Evolutionary conservation across 1,140 invertebrate genomes (phyloP).

Genomic region (Chironomus striatipennis): DNA sequence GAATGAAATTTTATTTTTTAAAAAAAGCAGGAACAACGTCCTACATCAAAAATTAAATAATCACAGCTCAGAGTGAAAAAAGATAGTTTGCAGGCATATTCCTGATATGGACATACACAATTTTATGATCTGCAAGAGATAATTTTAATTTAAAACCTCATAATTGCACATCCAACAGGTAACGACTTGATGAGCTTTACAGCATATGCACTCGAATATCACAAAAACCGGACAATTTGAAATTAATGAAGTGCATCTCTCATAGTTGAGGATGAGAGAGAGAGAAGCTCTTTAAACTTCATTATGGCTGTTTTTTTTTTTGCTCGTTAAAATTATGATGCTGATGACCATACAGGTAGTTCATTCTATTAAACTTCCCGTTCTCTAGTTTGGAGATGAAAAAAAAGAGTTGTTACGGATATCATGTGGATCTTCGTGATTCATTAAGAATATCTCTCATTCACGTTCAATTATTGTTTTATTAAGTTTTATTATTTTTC

Average conservation of each 20-base stretch:
- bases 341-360: no score
- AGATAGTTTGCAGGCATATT: neutral
- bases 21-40: neutral
- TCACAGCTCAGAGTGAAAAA: neutral
- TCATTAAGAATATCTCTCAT: neutral
- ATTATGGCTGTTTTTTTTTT: no score
- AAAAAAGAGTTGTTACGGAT: neutral
- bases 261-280: neutral
- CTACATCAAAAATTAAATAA: no score
- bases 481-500: no score
- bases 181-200: no score
- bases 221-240: neutral
- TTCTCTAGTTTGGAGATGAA: neutral
- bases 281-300: no score
- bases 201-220: no score
- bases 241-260: conserved; percentile 3
- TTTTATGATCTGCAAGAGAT: neutral
- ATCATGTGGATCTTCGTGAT: conserved; percentile 3
- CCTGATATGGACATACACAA: neutral
- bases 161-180: neutral
- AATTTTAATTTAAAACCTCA: conserved; percentile 1
- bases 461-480: no score
- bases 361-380: no score
- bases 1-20: neutral
- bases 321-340: no score